These are phyloP conservation scores for Natator depressus DNA, from an alignment of 2,113 vertebrate genomes.

Conservation along the genomic window DNA sequence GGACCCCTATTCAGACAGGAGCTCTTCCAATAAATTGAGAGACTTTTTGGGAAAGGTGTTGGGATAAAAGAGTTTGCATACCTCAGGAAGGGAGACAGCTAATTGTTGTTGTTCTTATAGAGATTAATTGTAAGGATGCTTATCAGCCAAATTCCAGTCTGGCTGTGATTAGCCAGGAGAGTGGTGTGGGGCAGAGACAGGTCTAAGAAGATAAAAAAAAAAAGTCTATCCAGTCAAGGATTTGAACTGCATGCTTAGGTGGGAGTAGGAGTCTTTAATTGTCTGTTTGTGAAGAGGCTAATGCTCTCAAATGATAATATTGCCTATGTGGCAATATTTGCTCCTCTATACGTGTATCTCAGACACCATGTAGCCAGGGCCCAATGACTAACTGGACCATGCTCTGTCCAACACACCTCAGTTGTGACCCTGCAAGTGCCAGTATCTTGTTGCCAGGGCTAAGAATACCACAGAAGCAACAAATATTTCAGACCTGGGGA, in stretches of 20 bases:
- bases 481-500: neutral
- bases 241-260: conserved; percentile 6
- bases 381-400: neutral
- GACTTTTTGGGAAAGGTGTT: conserved; percentile 17
- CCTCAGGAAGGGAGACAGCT: neutral
- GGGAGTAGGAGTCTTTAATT: conserved; percentile 1
- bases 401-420: neutral
- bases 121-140: neutral
- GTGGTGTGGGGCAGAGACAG: neutral
- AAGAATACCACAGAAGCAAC: neutral
- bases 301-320: neutral
- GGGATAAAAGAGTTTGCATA: conserved; percentile 17
- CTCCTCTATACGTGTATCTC: neutral
- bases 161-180: neutral
- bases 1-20: neutral
- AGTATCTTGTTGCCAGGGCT: neutral
- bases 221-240: conserved; percentile 20
- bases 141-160: neutral
- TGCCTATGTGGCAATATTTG: neutral
- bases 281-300: neutral
- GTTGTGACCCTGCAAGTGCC: neutral
- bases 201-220: conserved; percentile 17
- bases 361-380: neutral
- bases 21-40: neutral
- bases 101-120: neutral